Base-by-base conservation (phyloP, 2,113 vertebrate genomes). In the Eolophus roseicapilla region DNA sequence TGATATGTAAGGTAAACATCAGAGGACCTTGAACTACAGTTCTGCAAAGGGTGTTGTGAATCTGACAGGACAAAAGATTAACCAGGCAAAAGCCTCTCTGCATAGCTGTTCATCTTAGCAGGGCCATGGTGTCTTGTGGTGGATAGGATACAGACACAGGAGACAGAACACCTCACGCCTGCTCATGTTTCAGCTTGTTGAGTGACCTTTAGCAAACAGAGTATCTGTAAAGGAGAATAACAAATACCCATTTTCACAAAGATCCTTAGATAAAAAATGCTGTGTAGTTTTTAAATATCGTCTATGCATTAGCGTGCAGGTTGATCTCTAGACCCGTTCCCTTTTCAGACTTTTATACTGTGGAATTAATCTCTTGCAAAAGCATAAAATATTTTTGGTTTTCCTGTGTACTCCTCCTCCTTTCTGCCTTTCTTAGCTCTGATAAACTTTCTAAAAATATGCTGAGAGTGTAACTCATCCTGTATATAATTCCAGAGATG, bases 381-480 rank as follows among this genome's bases (percentile, higher is more conserved):
- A 93, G 44, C 53, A 93, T 86, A 92, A 93, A 96, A 88, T 96
- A 97, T 92, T 96, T 97, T 96, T 94, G 68, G 70, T 91, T 93
- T 97, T 94, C 82, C 74, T 88, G 21, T 76, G 49, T 84, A 50
- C 39, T 95, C 33, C 24, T 96, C 64, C 75, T 94, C 46, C 85
- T 96, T 77, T 70, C 50, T 89, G 47, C 20, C 57, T 94, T 94
- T 70, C 69, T 68, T 86, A 93, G 78, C 69, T 92, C 79, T 90
- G 82, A 85, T 71, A 97, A 94, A 91, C 57, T 86, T 97, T 83
- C 97, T 94, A 95, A 98, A 97, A 97, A 96, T 97, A 96, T 63
- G 6, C 81, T 46, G 63, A 46, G 44, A 75, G 52, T 57, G 23
- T 76, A 95, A 82, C 7, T 85, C 31, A 63, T 91, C 67, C 52